A percentile compares a stretch with the other conserved stretches of the same genome.
Conservation (phyloP, 2,888 invertebrate species). For the Trissolcus brochymenae region DNA sequence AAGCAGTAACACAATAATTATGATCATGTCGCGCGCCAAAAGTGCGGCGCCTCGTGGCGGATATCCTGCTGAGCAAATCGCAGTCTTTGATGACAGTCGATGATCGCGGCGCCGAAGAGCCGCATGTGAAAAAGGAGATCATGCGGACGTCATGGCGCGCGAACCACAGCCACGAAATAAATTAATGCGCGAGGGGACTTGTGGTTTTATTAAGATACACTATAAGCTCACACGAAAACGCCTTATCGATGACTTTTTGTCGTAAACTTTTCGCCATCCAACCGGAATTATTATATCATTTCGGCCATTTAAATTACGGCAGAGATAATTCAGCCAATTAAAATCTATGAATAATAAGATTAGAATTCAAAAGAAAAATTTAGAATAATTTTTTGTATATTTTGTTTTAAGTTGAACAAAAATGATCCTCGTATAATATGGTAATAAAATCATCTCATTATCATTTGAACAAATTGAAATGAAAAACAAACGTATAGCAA, state of each 20-base stretch:
- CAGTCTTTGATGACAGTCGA: slow-evolving; percentile 55
- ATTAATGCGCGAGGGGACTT: slow-evolving; percentile 31
- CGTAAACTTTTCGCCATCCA: slow-evolving; percentile 17
- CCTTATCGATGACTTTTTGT: slow-evolving; percentile 21
- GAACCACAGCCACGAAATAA: slow-evolving; percentile 44
- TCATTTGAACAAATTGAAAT: background rate
- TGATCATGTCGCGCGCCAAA: slow-evolving; percentile 53
- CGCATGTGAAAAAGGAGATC: slow-evolving; percentile 52
- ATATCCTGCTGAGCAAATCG: slow-evolving; percentile 53
- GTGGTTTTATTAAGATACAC: slow-evolving; percentile 36
- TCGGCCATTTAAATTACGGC: no score
- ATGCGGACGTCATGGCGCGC: slow-evolving; percentile 53
- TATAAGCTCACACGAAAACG: slow-evolving; percentile 36
- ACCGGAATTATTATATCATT: no score
- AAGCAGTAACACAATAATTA: slow-evolving; percentile 42
- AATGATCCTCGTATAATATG: slow-evolving; percentile 5
- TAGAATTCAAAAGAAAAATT: background rate
- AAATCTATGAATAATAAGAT: background rate
- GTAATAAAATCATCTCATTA: background rate
- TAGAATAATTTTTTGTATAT: background rate
- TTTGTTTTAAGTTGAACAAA: slow-evolving; percentile 18
- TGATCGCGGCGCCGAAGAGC: slow-evolving; percentile 47
- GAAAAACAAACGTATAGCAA: slow-evolving; percentile 1
- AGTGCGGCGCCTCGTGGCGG: slow-evolving; percentile 54
- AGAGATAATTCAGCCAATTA: no score